Conservation (phyloP, 2,888 invertebrate genomes). For the Tinea semifulvella region DNA sequence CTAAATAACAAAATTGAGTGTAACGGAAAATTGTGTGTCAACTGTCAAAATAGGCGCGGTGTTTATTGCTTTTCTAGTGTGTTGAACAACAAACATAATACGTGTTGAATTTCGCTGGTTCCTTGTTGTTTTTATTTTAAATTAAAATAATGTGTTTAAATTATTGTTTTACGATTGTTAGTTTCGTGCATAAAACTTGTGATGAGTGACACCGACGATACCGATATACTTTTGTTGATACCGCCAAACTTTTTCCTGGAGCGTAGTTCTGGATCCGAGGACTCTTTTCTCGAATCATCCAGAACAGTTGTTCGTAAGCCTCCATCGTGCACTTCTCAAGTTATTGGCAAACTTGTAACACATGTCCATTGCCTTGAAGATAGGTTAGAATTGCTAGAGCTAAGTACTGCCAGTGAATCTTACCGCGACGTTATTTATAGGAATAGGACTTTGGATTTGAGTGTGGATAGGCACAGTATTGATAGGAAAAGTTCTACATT, state of each 20-base stretch:
- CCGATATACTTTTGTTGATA: conserved; percentile 80
- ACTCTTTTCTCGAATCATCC: conserved; percentile 48
- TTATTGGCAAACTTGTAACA: conserved; percentile 64
- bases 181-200: conserved; percentile 25
- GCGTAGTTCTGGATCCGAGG: conserved; percentile 65
- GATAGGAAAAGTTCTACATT: conserved; percentile 51
- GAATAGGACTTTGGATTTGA: conserved; percentile 37
- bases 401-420: conserved; percentile 32
- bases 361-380: conserved; percentile 71
- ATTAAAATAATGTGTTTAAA: too few species aligned
- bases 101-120: too few species aligned
- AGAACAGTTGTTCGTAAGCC: conserved; percentile 57
- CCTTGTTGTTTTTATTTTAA: too few species aligned
- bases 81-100: too few species aligned
- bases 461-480: conserved; percentile 36
- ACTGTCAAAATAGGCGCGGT: too few species aligned
- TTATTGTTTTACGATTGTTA: too few species aligned
- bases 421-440: conserved; percentile 31
- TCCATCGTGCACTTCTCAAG: conserved; percentile 54
- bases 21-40: too few species aligned
- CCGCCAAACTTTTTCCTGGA: conserved; percentile 79
- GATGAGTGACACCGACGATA: conserved; percentile 76
- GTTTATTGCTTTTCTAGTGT: too few species aligned
- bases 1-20: too few species aligned
- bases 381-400: conserved; percentile 53